These are phyloP conservation scores for Leucophenga montana DNA, from an alignment of 2,888 invertebrate species.

Conservation along the genomic window DNA sequence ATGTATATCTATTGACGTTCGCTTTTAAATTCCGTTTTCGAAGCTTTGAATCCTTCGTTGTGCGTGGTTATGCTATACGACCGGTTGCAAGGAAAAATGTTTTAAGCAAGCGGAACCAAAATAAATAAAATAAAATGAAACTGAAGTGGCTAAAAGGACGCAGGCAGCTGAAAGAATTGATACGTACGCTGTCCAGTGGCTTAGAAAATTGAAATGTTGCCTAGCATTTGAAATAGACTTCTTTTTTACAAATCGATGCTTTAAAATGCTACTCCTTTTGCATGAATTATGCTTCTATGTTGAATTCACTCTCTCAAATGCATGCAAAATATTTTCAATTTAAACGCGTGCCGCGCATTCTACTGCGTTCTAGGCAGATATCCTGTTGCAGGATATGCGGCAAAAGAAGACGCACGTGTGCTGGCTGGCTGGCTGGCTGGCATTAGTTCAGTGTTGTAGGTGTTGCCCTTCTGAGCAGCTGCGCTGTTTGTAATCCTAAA, in stretches of 20 bases:
- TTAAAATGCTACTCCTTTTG: too few relatives aligned
- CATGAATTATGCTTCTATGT: too few relatives aligned
- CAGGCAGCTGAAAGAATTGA: conserved; percentile 6
- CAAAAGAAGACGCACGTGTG: conserved; percentile 23
- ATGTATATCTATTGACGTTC: conserved; percentile 18
- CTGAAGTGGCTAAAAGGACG: neutral
- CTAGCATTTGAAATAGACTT: conserved; percentile 32
- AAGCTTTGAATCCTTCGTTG: conserved; percentile 53
- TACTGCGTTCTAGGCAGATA: conserved; percentile 9
- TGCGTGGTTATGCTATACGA: conserved; percentile 59
- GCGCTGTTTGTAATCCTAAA: neutral
- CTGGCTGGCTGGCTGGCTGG: neutral
- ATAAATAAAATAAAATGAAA: neutral
- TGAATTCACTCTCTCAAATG: too few relatives aligned
- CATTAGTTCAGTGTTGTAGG: conserved; percentile 13
- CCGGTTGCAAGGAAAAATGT: conserved; percentile 50
- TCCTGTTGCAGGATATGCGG: conserved; percentile 25
- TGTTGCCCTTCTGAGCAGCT: conserved; percentile 12
- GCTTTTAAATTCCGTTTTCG: neutral
- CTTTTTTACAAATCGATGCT: neutral
- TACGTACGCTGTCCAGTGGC: conserved; percentile 53
- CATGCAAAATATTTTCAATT: too few relatives aligned
- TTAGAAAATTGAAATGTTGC: conserved; percentile 65
- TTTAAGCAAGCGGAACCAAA: neutral
- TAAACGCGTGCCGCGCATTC: neutral